These are phyloP conservation scores for Microcebus ravelobensis DNA, from an alignment of 2,113 vertebrate species.

Conservation along the genomic window DNA sequence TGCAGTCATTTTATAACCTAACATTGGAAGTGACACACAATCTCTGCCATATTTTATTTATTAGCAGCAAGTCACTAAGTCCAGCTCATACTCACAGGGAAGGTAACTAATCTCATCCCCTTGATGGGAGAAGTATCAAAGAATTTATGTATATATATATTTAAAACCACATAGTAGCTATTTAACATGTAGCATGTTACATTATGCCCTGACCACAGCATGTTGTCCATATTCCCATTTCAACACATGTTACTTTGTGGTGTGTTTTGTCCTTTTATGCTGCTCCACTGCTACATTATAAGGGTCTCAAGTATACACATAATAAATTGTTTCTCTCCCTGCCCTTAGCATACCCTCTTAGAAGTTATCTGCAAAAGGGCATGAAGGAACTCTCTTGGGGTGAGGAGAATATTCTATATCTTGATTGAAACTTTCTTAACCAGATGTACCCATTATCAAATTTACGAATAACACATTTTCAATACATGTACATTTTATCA, in stretches of 20 bases:
- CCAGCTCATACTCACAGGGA: neutral
- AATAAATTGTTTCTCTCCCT: neutral
- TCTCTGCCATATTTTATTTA: neutral
- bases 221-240: neutral
- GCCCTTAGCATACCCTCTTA: neutral
- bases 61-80: neutral
- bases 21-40: neutral
- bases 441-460: neutral
- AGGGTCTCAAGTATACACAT: neutral
- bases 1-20: neutral
- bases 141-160: neutral
- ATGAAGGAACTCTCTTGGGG: neutral
- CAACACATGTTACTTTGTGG: neutral
- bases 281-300: neutral
- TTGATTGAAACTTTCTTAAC: neutral
- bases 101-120: neutral
- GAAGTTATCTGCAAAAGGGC: neutral
- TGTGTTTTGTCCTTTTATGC: too few species aligned
- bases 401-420: neutral
- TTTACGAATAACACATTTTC: neutral
- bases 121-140: neutral
- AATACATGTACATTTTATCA: neutral
- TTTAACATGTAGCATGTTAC: neutral
- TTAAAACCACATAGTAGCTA: neutral
- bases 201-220: neutral